Evolutionary conservation across 2,113 vertebrate genomes (phyloP), one percentile per base, ranked within the genome.

Genomic region (Accipiter virgatus): DNA sequence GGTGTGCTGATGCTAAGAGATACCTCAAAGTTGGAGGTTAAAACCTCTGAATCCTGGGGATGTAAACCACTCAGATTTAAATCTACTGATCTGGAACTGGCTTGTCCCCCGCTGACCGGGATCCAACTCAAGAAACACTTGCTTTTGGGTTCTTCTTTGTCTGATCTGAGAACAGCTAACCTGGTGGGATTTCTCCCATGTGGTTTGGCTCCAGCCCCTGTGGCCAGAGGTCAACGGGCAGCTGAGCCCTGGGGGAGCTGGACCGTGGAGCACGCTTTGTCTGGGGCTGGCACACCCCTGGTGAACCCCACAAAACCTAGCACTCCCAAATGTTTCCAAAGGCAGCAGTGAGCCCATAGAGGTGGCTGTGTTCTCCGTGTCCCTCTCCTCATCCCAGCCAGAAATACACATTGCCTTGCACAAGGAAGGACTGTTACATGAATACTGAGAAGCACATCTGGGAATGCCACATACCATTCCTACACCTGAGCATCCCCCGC

Each of bases 51-150:
- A 65, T 65, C 19, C 36, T 81, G 48, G 3, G 27, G 47, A 40
- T 7, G 36, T 27, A 84, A 93, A 47, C 34, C 13, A 29, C 25
- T 59, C 19, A 20, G 52, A 80, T 40, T 36, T 71, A 53, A 88
- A 94, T 23, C 70, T 45, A 34, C 11, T 16, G 32, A 81, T 70
- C 48, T 77, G 19, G 62, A 90, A 77, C 5, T 27, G 17, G 16
- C 15, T 18, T 83, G 25, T 15, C 5, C 4, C 6, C 6, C 18
- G 25, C 15, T 15, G 59, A 47, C 9, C 0, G 0, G 43, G 20
- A 71, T 8, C 4, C 3, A 63, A 12, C 26, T 58, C 81, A 66
- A 67, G 59, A 87, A 94, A 81, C 20, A 71, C 29, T 43, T 45
- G 26, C 26, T 82, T 94, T 63, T 19, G 47, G 43, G 3, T 66